Evolutionary conservation across 2,113 vertebrate species (phyloP), one percentile per base, ranked within the genome.

Genomic region (Coptodon rendalli): DNA sequence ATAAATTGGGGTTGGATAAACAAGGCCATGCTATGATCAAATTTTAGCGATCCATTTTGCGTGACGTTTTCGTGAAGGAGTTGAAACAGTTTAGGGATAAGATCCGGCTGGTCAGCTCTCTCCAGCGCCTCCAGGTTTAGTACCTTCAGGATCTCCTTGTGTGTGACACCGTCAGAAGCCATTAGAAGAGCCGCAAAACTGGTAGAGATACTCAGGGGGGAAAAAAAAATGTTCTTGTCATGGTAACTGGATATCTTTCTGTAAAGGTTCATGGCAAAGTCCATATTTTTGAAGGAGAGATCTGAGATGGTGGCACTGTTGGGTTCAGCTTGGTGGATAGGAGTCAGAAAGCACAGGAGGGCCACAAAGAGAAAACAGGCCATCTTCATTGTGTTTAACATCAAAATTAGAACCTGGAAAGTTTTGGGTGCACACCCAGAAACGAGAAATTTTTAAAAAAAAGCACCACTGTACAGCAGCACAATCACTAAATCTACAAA

Each of bases 191-290:
- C 89, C 1, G 94, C 95, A 88, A 99, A 96, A 24, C 94, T 93
- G 36, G 95, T 94, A n/a, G 98, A 97, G 73, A 98, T 52, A 6
- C 97, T 97, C 34, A 98, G 81, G 0, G 98, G 98, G 3, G 98
- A 98, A 87, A 98, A 97, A 57, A 98, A 96, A 12, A 98, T 95
- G 48, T 99, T 99, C 56, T 97, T 89, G 13, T 99, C 97, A 0
- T 98, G 96, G 66, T 92, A 96, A 91, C 93, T 86, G 29, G 98
- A 96, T 87, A 98, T 97, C 95, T 95, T 97, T 76, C 97, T 95
- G 90, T 98, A 98, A 29, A 98, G 96, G 79, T 97, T 97, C 95
- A 99, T 98, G 52, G 97, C 98, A 87, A 98, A 98, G 92, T 97
- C 96, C 40, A 95, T 95, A 73, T 96, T 98, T 86, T 95, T 97